These are phyloP conservation scores for Mesochorus sp. DNA, from an alignment of 2,888 invertebrate species.

Conservation along the genomic window DNA sequence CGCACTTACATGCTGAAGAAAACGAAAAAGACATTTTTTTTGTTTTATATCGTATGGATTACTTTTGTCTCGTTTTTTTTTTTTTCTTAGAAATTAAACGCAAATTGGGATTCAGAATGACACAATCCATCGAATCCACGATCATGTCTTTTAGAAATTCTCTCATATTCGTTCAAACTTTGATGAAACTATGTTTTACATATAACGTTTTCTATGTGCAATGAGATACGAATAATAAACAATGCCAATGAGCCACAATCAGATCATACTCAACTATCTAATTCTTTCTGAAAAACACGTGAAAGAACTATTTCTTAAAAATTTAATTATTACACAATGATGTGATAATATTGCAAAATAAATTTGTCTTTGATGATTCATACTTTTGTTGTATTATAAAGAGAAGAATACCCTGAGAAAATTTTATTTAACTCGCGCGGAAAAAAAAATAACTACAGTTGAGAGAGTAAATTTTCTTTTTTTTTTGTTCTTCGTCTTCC, in stretches of 20 bases:
- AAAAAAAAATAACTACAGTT: background rate
- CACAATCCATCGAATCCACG: constrained; percentile 9
- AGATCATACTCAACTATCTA: background rate
- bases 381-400: too few species aligned
- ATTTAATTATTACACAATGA: background rate
- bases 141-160: background rate
- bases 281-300: background rate
- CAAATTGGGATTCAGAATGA: background rate
- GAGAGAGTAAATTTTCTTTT: background rate
- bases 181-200: constrained; percentile 9
- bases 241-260: constrained; percentile 8
- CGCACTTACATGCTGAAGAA: constrained; percentile 33
- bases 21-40: constrained; percentile 11
- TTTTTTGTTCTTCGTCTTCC: background rate
- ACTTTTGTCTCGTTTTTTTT: background rate
- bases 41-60: background rate
- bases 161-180: constrained; percentile 11
- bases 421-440: background rate
- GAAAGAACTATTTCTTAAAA: background rate
- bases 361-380: too few species aligned
- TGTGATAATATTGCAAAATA: too few species aligned
- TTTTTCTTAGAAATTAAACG: background rate
- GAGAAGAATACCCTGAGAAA: background rate
- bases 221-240: background rate
- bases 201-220: background rate